phyloP scores from a whole-genome alignment of 2,113 vertebrate genomes.

The Aleadryas rufinucha region DNA sequence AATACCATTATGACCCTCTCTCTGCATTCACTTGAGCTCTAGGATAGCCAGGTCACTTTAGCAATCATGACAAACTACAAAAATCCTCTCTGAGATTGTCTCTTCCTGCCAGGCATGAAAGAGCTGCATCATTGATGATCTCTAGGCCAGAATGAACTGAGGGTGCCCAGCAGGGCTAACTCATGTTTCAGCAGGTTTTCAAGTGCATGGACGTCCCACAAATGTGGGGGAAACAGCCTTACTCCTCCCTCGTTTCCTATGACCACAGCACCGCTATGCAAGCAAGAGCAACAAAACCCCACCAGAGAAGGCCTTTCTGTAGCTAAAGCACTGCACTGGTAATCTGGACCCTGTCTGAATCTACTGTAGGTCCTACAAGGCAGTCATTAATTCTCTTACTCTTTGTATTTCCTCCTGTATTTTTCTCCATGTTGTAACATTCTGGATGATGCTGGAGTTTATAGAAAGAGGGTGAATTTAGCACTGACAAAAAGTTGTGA shows the following conservation, averaged over 20 bases:
- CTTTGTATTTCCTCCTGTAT: not conserved
- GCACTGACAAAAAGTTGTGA: not conserved
- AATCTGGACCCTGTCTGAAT: not conserved
- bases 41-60: not conserved
- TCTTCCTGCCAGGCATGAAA: not conserved
- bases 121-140: accelerated
- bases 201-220: not conserved
- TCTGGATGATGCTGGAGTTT: not conserved
- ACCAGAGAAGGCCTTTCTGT: not conserved
- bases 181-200: not conserved
- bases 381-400: not conserved
- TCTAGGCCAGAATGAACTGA: not conserved
- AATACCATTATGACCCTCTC: not conserved
- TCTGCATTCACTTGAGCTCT: not conserved
- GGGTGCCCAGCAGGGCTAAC: not conserved
- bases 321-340: not conserved
- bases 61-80: not conserved
- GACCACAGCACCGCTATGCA: not conserved
- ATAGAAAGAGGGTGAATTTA: not conserved
- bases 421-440: not conserved
- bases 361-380: not conserved
- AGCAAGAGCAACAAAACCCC: not conserved
- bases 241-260: not conserved
- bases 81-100: not conserved
- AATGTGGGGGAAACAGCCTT: not conserved